Evolutionary conservation across 2,888 invertebrate species (phyloP).

Genomic region (Aquatica leii): DNA sequence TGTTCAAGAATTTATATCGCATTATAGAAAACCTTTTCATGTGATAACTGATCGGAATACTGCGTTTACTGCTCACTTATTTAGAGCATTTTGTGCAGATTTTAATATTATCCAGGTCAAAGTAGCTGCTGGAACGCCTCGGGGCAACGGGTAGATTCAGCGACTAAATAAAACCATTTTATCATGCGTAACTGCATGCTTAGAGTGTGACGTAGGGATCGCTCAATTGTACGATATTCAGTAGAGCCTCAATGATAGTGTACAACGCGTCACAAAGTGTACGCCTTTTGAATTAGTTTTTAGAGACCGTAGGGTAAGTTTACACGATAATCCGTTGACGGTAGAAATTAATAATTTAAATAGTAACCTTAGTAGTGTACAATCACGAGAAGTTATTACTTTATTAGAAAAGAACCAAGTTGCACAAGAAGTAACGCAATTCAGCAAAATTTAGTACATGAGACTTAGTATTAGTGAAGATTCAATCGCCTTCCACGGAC

Average conservation of each 20-base stretch:
- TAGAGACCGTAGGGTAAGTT: background rate
- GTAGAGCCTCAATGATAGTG: slow-evolving; percentile 16
- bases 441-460: background rate
- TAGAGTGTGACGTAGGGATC: background rate
- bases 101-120: slow-evolving; percentile 32
- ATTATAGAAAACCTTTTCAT: slow-evolving; percentile 26
- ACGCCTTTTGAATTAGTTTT: slow-evolving; percentile 18
- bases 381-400: too few species aligned
- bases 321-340: too few species aligned
- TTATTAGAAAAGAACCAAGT: too few species aligned
- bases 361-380: too few species aligned
- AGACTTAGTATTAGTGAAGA: slow-evolving; percentile 5
- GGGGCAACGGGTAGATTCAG: background rate
- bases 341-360: too few species aligned
- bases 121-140: slow-evolving; percentile 14
- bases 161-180: background rate
- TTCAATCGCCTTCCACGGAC: background rate
- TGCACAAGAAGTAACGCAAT: too few species aligned
- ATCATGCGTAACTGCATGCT: background rate
- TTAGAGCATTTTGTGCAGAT: slow-evolving; percentile 16
- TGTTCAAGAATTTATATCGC: slow-evolving; percentile 20
- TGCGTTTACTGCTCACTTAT: slow-evolving; percentile 20
- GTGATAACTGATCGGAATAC: slow-evolving; percentile 31
- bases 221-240: slow-evolving; percentile 13
- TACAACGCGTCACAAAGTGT: slow-evolving; percentile 8